These are phyloP conservation scores for Alexandromys fortis DNA, from an alignment of 2,113 vertebrate species.

Conservation along the genomic window DNA sequence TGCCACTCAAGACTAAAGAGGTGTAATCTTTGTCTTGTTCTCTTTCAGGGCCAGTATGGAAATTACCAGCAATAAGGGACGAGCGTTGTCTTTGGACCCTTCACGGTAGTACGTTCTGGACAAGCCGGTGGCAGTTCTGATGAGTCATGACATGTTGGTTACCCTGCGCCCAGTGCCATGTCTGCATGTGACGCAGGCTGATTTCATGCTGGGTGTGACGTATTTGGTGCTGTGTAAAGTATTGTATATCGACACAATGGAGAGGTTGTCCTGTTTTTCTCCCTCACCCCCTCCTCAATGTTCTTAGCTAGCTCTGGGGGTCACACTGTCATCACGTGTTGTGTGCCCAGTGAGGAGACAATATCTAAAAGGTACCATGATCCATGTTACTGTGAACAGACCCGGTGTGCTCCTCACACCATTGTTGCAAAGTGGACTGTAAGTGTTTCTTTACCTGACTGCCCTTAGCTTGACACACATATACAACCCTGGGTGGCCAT, in stretches of 20 bases:
- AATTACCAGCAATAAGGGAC: conserved; percentile 94
- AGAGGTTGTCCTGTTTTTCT: conserved; percentile 72
- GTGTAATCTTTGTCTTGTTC: conserved; percentile 30
- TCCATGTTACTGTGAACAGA: conserved; percentile 26
- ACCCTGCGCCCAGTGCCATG: conserved; percentile 80
- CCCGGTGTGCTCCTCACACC: conserved; percentile 12
- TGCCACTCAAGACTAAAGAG: fast-evolving
- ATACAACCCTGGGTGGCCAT: conserved; percentile 31
- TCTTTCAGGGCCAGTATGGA: conserved; percentile 94
- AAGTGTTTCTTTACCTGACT: conserved; percentile 33
- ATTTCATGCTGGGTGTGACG: conserved; percentile 84
- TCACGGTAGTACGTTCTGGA: conserved; percentile 70
- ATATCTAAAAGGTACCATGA: conserved; percentile 46
- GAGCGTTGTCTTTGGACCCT: conserved; percentile 60
- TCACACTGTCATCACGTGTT: conserved; percentile 68
- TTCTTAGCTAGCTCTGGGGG: conserved; percentile 84
- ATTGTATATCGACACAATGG: conserved; percentile 79
- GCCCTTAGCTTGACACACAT: background rate
- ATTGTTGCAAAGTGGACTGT: background rate
- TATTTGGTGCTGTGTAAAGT: conserved; percentile 87
- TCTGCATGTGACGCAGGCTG: conserved; percentile 85
- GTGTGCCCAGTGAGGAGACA: conserved; percentile 64
- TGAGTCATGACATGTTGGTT: conserved; percentile 80
- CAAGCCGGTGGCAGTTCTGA: conserved; percentile 80
- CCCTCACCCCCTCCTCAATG: conserved; percentile 63